These are phyloP conservation scores for Leptinotarsa haldemani DNA, from an alignment of 2,888 invertebrate species.

Conservation along the genomic window DNA sequence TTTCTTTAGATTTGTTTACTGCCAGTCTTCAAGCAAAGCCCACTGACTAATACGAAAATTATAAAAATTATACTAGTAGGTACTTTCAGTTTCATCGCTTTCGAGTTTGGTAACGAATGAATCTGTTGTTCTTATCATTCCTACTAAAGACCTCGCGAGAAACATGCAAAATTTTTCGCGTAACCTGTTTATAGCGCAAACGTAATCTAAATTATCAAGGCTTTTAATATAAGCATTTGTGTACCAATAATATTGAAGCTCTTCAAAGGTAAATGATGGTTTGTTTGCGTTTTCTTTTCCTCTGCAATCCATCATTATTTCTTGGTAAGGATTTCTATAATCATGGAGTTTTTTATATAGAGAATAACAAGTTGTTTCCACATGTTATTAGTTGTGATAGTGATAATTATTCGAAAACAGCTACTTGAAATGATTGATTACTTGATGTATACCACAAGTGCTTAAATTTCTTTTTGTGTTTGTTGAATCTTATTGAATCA, in stretches of 20 bases:
- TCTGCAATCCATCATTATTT: constrained; percentile 19
- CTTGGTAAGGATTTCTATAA: constrained; percentile 14
- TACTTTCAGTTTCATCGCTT: too few species aligned
- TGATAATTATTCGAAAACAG: constrained; percentile 8
- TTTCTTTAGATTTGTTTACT: too few species aligned
- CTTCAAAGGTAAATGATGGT: constrained; percentile 9
- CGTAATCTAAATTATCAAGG: not conserved
- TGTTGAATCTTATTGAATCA: too few species aligned
- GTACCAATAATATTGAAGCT: constrained; percentile 5
- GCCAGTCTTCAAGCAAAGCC: too few species aligned
- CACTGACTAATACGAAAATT: too few species aligned
- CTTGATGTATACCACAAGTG: not conserved
- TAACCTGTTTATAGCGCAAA: not conserved
- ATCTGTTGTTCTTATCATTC: too few species aligned
- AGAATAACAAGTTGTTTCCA: not conserved
- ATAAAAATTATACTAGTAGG: too few species aligned
- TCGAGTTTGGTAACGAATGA: too few species aligned
- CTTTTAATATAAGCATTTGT: constrained; percentile 7
- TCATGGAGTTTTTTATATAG: not conserved
- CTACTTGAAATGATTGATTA: constrained; percentile 1
- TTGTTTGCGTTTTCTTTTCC: constrained; percentile 25
- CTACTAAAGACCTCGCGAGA: too few species aligned
- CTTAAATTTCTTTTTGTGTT: too few species aligned
- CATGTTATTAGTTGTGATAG: not conserved
- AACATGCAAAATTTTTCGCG: not conserved